phyloP scores from a whole-genome alignment of 2,797 vertebrate species.

The Sebastes cheni region DNA sequence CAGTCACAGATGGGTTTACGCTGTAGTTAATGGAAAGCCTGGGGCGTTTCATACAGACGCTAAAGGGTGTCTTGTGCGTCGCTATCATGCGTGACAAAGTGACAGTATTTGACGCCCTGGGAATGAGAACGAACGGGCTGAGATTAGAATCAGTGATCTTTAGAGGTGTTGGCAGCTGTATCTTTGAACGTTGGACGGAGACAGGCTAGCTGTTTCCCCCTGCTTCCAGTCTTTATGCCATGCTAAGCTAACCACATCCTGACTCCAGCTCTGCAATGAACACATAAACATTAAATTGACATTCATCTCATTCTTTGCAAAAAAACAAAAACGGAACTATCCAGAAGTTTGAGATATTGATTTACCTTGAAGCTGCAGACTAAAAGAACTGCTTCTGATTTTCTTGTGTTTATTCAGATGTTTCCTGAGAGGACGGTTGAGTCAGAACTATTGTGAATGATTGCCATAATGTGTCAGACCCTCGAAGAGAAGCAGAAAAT shows the following conservation, averaged over 20 bases:
- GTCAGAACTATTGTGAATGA: background rate
- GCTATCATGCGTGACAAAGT: too few species aligned
- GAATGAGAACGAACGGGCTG: too few species aligned
- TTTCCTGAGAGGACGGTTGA: background rate
- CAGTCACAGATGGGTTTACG: too few species aligned
- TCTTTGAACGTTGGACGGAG: too few species aligned
- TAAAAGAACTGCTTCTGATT: background rate
- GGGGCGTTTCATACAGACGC: too few species aligned
- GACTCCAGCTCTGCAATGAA: background rate
- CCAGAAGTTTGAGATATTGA: background rate
- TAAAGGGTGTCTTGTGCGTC: too few species aligned
- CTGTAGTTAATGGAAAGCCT: too few species aligned
- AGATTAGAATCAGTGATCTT: too few species aligned
- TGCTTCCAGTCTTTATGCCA: background rate
- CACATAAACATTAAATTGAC: background rate
- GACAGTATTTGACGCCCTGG: too few species aligned
- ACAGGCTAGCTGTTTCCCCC: too few species aligned
- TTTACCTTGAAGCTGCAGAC: background rate
- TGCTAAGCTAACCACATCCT: background rate
- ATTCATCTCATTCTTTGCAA: background rate
- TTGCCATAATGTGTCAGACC: background rate
- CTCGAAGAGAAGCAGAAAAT: background rate
- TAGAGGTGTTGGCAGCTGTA: too few species aligned
- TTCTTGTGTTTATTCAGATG: too few species aligned
- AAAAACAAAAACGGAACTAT: background rate